A percentile compares a stretch with the other conserved stretches of the same genome.
Conservation (phyloP, 2,888 invertebrate species). For the Operophtera brumata region DNA sequence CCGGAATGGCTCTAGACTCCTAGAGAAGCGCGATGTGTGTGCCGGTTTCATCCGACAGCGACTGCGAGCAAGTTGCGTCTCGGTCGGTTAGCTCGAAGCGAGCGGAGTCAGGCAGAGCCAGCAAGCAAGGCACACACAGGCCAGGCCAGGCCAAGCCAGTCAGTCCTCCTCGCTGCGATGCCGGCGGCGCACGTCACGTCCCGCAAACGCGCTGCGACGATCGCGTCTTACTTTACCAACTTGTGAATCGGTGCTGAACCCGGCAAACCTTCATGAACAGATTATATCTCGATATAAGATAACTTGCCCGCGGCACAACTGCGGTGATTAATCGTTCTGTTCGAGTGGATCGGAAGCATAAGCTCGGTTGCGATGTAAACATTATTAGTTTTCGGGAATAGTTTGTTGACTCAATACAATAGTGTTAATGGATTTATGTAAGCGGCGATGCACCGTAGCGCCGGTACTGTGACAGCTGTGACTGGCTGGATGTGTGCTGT, state of each 20-base stretch:
- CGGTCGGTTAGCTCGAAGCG: too few relatives aligned
- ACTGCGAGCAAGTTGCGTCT: conserved; percentile 35
- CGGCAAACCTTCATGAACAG: conserved; percentile 68
- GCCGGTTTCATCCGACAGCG: conserved; percentile 42
- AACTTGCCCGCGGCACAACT: conserved; percentile 57
- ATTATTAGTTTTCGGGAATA: conserved; percentile 67
- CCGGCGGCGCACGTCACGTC: conserved; percentile 62
- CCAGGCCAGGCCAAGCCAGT: conserved; percentile 24
- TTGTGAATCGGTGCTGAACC: conserved; percentile 69
- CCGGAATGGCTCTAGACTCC: conserved; percentile 19
- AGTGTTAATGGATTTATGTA: conserved; percentile 48
- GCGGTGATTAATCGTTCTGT: conserved; percentile 66
- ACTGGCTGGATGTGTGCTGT: conserved; percentile 55
- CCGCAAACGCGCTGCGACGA: conserved; percentile 58
- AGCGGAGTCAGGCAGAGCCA: too few relatives aligned
- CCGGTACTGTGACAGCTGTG: conserved; percentile 46
- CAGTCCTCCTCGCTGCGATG: conserved; percentile 72
- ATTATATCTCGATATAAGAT: conserved; percentile 73
- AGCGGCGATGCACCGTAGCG: conserved; percentile 41
- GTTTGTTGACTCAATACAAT: conserved; percentile 58
- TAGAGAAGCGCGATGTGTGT: conserved; percentile 39
- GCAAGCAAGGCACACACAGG: too few relatives aligned
- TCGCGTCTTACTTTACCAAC: conserved; percentile 67
- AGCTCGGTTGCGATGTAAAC: conserved; percentile 70
- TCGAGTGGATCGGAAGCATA: conserved; percentile 60